Conservation (phyloP, 2,113 vertebrate genomes). For the Colistium nudipinnis region DNA sequence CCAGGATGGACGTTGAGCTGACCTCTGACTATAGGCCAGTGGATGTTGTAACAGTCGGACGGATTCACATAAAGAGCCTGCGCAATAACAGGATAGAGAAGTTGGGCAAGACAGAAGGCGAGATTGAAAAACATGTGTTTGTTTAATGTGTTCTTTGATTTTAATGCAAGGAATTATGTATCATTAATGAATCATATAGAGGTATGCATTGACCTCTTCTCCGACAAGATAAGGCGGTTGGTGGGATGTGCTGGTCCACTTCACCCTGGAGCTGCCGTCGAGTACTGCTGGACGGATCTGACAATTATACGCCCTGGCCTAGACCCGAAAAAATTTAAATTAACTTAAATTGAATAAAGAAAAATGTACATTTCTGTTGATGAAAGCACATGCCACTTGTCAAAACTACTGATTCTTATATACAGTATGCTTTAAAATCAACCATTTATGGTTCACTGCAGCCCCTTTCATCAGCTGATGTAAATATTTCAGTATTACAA, state of each 20-base stretch:
- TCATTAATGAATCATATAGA: neutral
- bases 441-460: neutral
- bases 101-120: neutral
- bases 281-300: constrained; percentile 93
- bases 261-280: constrained; percentile 91
- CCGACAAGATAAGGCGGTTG: constrained; percentile 92
- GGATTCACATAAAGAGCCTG: constrained; percentile 94
- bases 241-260: constrained; percentile 93
- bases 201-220: constrained; percentile 89
- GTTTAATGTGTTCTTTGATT: neutral
- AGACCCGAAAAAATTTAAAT: neutral
- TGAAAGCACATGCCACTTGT: neutral
- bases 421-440: too few relatives aligned
- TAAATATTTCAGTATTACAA: neutral
- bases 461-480: neutral
- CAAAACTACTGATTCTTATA: neutral
- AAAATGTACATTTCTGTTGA: neutral
- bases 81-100: neutral
- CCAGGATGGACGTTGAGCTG: constrained; percentile 91
- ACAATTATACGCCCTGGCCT: constrained; percentile 95
- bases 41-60: constrained; percentile 90
- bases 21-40: constrained; percentile 93
- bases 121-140: neutral
- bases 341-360: too few relatives aligned
- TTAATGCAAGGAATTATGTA: neutral